Base-by-base conservation (phyloP, 2,888 invertebrate species). In the Coelinius sp. region DNA sequence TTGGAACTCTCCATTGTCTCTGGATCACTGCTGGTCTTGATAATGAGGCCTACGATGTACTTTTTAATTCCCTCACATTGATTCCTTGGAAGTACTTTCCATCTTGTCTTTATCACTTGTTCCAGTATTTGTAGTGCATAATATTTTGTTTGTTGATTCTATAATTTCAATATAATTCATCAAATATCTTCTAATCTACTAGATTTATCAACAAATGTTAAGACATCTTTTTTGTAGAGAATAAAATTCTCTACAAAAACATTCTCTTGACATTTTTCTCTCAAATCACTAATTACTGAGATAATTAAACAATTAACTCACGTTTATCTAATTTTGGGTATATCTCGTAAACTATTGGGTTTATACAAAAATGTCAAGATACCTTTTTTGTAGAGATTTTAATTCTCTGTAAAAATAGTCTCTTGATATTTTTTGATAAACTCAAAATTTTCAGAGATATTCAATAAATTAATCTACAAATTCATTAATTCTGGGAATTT, bases 31-130 rank as follows among this genome's bases (percentile, higher is more conserved):
- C 98, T 99, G 69, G 97, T 97, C 90, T 99, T 98, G 80, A 99
- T 99, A 82, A 99, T 99, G 80, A 99, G 92, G 73, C 97, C 96
- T 81, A 99, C 99, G 83, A 99, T 99, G 89, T 99, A 99, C 85
- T 98, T 98, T 88, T 99, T 99, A 82, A 99, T 99, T 78, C 99
- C 98, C 90, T 99, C 99, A 89, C 99, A 98, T 88, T 99, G 99
- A 89, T 97, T 97, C 88, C 97, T 91, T 44, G 99, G 99, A 83
- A 99, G 90, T 76, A 97, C 97, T 93, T 99, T 99, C 99, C 99
- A 99, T 87, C 97, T 91, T 20, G 98, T 98, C 90, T 98, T 98
- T 84, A 99, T 99, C 7, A 99, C 97, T 91, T 97, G 97, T 89
- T 99, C 99, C 84, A 99, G 90, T 87, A 99, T 99, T 92, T 99